Base-by-base conservation (phyloP, 2,797 vertebrate species). In the Simalia tracyae region DNA sequence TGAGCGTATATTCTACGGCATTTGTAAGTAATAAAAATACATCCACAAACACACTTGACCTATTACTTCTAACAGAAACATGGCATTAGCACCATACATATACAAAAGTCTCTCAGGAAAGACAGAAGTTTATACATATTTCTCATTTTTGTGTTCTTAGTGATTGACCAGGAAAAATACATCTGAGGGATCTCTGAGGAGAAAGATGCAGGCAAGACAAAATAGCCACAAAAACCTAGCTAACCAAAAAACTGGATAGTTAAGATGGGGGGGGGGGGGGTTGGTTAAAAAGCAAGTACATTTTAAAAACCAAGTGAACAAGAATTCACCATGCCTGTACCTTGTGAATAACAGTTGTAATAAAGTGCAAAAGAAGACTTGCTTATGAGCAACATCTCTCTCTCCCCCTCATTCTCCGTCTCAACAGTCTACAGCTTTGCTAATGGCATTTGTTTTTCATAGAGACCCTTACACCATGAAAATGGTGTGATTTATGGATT, bases 401-500 rank as follows among this genome's bases (percentile, higher is more conserved):
- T 46, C 50, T 15, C 60, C 10, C 72, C 4, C 46, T 22, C 50
- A 95, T 50, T 89, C 91, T 36, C 84, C 19, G 9, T 59, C 17
- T 22, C 26, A 72, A 26, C 11, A 28, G 17, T 76, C 31, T 95
- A 36, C 86, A 94, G 28, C 84, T 93, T 93, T 94, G 90, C 68
- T 91, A 50, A 92, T 91, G 85, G 54, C 66, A 81, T 85, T n/a
- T 92, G 63, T 94, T 96, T 96, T 92, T 93, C 66, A 89, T 61
- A 61, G 22, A 85, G 88, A 93, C 86, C 26, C 31, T 87, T 91
- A 57, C 50, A 81, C 36, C 89, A 72, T 46, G 10, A 91, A 66
- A 57, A 90, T 90, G 8, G 64, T 91, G 68, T 94, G 76, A 96
- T 95, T 95, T 96, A 94, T 85, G 89, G 36, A 89, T 87, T 14